phyloP scores from a whole-genome alignment of 2,888 invertebrate species.

The Melanostoma mellinum region DNA sequence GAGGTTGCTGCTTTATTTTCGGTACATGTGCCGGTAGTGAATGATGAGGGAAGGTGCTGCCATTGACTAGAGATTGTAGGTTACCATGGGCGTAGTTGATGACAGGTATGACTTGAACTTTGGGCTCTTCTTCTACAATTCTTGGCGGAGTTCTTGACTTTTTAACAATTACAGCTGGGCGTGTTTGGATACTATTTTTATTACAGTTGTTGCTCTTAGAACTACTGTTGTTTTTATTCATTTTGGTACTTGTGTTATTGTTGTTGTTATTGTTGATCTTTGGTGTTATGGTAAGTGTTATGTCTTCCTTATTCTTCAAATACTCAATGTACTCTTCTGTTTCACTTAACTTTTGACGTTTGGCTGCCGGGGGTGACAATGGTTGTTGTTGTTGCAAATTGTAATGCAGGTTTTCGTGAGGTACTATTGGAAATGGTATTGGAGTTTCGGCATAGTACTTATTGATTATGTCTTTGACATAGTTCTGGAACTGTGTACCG shows the following conservation, averaged over 20 bases:
- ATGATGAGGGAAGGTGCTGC: constrained; percentile 22
- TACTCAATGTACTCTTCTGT: constrained; percentile 81
- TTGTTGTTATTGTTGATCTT: constrained; percentile 70
- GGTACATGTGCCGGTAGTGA: constrained; percentile 1
- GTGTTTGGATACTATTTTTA: constrained; percentile 34
- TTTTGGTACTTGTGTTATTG: constrained; percentile 36
- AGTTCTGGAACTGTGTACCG: constrained; percentile 81
- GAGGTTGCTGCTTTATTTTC: background rate
- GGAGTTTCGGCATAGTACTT: constrained; percentile 81
- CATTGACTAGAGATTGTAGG: constrained; percentile 55
- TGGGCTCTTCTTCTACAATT: constrained; percentile 60
- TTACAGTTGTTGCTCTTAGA: constrained; percentile 48
- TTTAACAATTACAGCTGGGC: constrained; percentile 60
- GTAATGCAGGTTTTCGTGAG: constrained; percentile 73
- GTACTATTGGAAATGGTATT: constrained; percentile 77
- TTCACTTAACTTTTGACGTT: constrained; percentile 78
- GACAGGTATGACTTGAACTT: constrained; percentile 63
- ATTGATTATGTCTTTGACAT: constrained; percentile 81
- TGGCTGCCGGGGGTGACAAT: constrained; percentile 72
- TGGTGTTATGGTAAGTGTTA: constrained; percentile 81
- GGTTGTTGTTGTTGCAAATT: constrained; percentile 55
- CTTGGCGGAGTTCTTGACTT: constrained; percentile 41
- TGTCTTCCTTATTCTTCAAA: constrained; percentile 81
- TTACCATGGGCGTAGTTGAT: constrained; percentile 49
- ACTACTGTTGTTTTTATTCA: constrained; percentile 54